Percentiles rank a stretch among this genome's conserved stretches.
These are phyloP conservation scores for Simalia tracyae DNA, from an alignment of 2,797 vertebrate genomes.

Conservation along the genomic window DNA sequence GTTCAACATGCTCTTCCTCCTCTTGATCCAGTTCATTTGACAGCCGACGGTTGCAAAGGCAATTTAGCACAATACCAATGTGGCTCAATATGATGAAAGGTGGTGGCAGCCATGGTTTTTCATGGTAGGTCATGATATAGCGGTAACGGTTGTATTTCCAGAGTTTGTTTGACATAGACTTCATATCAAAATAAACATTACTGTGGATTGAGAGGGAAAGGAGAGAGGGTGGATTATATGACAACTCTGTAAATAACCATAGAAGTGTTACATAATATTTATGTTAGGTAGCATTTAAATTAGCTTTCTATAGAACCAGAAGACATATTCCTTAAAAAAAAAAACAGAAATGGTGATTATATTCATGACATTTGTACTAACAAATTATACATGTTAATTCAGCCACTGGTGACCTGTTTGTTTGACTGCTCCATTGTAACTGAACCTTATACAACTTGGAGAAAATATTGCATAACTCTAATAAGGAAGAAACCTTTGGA, in stretches of 20 bases:
- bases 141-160: constrained; percentile 98
- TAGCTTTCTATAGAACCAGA: constrained; percentile 24
- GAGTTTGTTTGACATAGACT: constrained; percentile 87
- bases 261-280: constrained; percentile 6
- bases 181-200: constrained; percentile 91
- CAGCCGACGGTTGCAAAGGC: constrained; percentile 71
- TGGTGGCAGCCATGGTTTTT: constrained; percentile 92
- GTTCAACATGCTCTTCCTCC: constrained; percentile 79
- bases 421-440: background rate
- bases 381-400: background rate
- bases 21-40: constrained; percentile 76
- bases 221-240: background rate
- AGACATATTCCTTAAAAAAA: constrained; percentile 13
- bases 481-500: background rate
- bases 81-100: constrained; percentile 90
- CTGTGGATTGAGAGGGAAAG: constrained; percentile 67
- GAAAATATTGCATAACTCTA: background rate
- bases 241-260: background rate
- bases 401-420: background rate
- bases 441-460: background rate
- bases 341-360: background rate
- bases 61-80: constrained; percentile 74
- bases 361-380: background rate
- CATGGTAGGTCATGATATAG: constrained; percentile 94
- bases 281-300: background rate